Base-by-base conservation (phyloP, 2,888 invertebrate species). In the Tenthredo notha region DNA sequence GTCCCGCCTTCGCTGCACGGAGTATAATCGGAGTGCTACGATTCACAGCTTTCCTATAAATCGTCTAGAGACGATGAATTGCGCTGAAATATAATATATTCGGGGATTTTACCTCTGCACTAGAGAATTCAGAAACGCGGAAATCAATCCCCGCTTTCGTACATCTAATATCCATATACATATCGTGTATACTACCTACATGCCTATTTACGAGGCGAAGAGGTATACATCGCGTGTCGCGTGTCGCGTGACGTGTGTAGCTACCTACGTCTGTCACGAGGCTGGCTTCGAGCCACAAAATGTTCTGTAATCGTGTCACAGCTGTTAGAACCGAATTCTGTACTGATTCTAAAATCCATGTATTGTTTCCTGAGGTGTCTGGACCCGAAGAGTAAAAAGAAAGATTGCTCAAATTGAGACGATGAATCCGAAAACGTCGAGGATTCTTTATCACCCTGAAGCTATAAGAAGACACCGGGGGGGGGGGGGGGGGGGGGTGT, bases 211-310 rank as follows among this genome's bases (percentile, higher is more conserved):
- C 21, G 21, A 40, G 58, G 12, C 37, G 40, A 61, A 61, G 10
- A 80, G 75, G 74, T 74, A 43, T 4, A 77, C 29, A 12, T 54
- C 77, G 50, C 77, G 54, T 75, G 77, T 54, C 77, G 54, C 29
- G 37, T 77, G 54, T 78, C 54, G 78, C 61, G 61, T 58, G 58
- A 54, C 77, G 54, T n/a, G 18, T 61, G 21, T 21, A 80, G n/a
- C 15, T 21, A 18, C 25, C 50, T 77, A 29, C 37, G 61, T 33
- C 37, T 54, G 78, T 33, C 78, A 58, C 78, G 78, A 47, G 7
- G 25, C 54, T 77, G 77, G 77, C 77, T 50, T 77, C 77, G 77
- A 40, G 80, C 61, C 80, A 80, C 80, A 29, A 61, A 80, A 80
- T 61, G 37, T 80, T 40, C 40, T 21, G 61, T 37, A 80, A 80